Percentiles rank a stretch among this genome's conserved stretches.
phyloP scores from a whole-genome alignment of 2,888 invertebrate species.

The Tinea pellionella region DNA sequence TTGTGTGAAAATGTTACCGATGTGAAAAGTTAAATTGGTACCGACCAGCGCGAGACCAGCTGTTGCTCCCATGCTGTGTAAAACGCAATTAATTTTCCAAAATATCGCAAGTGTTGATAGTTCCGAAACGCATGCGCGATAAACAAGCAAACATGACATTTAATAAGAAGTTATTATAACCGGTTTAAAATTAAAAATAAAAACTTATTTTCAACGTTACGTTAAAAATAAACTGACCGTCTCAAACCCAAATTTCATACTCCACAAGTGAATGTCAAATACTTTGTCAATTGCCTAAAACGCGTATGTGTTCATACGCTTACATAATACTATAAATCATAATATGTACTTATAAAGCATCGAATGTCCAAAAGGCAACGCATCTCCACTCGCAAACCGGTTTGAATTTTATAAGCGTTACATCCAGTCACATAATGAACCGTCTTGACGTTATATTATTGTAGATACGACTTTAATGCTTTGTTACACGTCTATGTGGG shows the following conservation, averaged over 20 bases:
- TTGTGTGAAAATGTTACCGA: too few species aligned
- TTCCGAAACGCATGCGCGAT: too few species aligned
- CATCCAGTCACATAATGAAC: not conserved
- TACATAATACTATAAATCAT: not conserved
- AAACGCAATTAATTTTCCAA: too few species aligned
- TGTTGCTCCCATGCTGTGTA: too few species aligned
- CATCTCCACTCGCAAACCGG: constrained; percentile 4
- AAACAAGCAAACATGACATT: too few species aligned
- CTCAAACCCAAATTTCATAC: not conserved
- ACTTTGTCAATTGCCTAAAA: not conserved
- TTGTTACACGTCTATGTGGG: too few species aligned
- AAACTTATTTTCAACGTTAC: too few species aligned
- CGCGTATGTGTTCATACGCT: not conserved
- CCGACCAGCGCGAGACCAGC: too few species aligned
- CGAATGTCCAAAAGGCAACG: not conserved
- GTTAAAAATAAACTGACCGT: not conserved
- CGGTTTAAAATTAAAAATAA: too few species aligned
- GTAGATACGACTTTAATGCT: not conserved
- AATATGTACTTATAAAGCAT: not conserved
- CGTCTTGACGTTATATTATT: not conserved
- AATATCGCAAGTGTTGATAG: too few species aligned
- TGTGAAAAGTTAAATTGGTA: too few species aligned
- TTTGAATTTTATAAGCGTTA: constrained; percentile 7
- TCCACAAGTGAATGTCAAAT: not conserved
- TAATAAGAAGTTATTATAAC: too few species aligned